Conservation (phyloP, 2,888 invertebrate genomes). For the Lysandra bellargus region DNA sequence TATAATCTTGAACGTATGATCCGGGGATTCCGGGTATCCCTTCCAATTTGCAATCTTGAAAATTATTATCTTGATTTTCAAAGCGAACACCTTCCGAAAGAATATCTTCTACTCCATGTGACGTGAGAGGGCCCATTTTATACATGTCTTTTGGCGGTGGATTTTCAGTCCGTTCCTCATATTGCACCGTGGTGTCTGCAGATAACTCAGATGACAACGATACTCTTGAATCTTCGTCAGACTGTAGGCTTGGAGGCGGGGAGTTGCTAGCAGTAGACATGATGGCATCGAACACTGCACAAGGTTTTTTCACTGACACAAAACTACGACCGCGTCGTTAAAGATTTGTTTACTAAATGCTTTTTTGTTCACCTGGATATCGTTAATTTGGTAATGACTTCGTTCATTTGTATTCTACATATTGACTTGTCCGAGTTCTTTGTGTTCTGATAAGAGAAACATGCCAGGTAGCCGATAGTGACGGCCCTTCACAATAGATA, state of each 20-base stretch:
- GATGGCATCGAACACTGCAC: constrained; percentile 35
- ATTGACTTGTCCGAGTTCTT: constrained; percentile 54
- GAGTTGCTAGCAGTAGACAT: constrained; percentile 64
- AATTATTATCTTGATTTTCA: constrained; percentile 52
- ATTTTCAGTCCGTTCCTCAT: constrained; percentile 45
- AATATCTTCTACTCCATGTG: constrained; percentile 71
- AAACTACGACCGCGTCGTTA: constrained; percentile 62
- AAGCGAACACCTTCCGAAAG: constrained; percentile 61
- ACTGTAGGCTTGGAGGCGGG: constrained; percentile 59
- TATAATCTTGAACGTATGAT: constrained; percentile 69
- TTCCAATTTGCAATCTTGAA: constrained; percentile 61
- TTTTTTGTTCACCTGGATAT: constrained; percentile 74
- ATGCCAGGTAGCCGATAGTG: constrained; percentile 73
- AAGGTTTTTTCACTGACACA: constrained; percentile 45
- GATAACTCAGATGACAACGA: constrained; percentile 58
- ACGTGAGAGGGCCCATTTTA: constrained; percentile 54
- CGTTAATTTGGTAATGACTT: constrained; percentile 78
- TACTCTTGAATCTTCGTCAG: constrained; percentile 61
- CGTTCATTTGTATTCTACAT: constrained; percentile 65
- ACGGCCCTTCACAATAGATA: constrained; percentile 59
- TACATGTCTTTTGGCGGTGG: constrained; percentile 48
- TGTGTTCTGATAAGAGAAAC: constrained; percentile 74
- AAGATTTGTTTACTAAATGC: constrained; percentile 75
- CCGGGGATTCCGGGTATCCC: constrained; percentile 57
- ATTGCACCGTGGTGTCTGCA: constrained; percentile 47